Evolutionary conservation across 2,888 invertebrate species (phyloP), one percentile per base, ranked within the genome.

Genomic region (Thymelicus sylvestris): DNA sequence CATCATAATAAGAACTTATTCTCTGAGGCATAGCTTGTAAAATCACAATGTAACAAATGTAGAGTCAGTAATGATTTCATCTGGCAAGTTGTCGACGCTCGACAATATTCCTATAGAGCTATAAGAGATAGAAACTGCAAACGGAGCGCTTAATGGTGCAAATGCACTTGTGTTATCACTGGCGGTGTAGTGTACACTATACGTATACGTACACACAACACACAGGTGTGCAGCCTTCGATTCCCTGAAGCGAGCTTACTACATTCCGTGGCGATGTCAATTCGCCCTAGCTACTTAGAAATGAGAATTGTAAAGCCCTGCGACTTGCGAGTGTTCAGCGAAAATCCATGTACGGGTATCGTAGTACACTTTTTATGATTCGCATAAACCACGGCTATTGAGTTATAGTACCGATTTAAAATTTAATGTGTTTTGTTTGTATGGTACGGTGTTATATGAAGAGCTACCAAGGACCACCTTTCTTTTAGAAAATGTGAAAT

Each of bases 141-240:
- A 47, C 44, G 67, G 67, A 67, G 67, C 24, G 50, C 50, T 61
- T 67, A 61, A 67, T 67, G 62, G 52, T 62, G 62, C 62, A 6
- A 62, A 15, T 61, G 67, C 67, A 62, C 48, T 19, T 61, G 31
- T 50, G 62, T 62, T 62, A 62, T 62, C 62, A 44, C 44, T 44
- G 44, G 8, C 41, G 41, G 41, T 41, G 41, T 41, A 8, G 41
- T 44, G 3, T 31, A 31, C 31, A 31, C 31, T 31, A 31, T 31
- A 31, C 5, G 31, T 31, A 31, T 31, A 31, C 5, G 31, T 31
- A 31, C 5, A 31, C 3, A 44, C 44, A 10, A 44, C 13, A n/a
- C 50, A 50, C 64, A 64, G 50, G 64, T 64, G 64, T 64, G 31
- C n/a, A 24, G 64, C 50, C 38, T 64, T 13, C 47, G 66, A 66